phyloP scores from a whole-genome alignment of 2,888 invertebrate genomes.

The Crematogaster levior region DNA sequence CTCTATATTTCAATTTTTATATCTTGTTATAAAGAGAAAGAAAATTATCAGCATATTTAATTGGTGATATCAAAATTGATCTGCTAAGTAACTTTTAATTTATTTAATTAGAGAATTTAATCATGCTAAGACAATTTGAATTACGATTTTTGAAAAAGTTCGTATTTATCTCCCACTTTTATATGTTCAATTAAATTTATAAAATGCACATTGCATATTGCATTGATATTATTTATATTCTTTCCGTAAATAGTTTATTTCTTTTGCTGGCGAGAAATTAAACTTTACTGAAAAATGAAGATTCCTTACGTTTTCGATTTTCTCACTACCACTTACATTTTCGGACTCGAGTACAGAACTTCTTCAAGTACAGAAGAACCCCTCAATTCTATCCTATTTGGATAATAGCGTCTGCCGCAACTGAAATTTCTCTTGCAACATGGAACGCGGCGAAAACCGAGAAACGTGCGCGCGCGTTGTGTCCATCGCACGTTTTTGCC shows the following conservation, averaged over 20 bases:
- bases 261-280: neutral
- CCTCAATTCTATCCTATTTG: conserved; percentile 23
- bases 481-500: conserved; percentile 56
- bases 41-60: neutral
- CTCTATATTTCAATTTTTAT: neutral
- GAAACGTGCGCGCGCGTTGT: conserved; percentile 26
- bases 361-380: neutral
- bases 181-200: neutral
- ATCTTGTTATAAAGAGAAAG: neutral
- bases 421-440: conserved; percentile 46
- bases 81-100: neutral
- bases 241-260: neutral
- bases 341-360: conserved; percentile 2
- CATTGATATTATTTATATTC: neutral
- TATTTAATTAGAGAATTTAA: neutral
- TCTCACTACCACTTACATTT: conserved; percentile 3
- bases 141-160: neutral
- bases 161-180: neutral
- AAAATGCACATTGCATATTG: neutral
- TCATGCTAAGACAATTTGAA: too few species aligned
- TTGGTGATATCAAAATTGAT: neutral
- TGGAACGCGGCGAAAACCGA: conserved; percentile 31
- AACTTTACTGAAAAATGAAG: neutral
- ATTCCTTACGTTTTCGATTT: neutral
- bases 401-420: conserved; percentile 52